Conservation (phyloP, 2,888 invertebrate species). For the Zonitis immaculata region DNA sequence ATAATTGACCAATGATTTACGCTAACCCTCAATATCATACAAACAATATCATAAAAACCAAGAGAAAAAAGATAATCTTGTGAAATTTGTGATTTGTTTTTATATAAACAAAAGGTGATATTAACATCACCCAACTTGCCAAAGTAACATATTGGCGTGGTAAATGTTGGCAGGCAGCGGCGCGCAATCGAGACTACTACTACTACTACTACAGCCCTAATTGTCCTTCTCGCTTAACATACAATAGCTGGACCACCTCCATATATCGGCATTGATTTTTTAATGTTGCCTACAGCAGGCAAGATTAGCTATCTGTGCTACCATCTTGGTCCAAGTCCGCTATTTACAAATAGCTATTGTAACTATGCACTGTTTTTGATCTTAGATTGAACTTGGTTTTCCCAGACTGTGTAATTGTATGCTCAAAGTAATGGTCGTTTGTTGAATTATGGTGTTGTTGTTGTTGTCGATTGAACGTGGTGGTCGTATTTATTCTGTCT, state of each 20-base stretch:
- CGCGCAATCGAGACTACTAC: conserved; percentile 9
- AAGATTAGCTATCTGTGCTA: conserved; percentile 44
- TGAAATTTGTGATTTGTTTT: conserved; percentile 5
- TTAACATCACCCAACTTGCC: conserved; percentile 15
- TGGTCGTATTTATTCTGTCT: conserved; percentile 30
- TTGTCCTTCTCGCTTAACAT: conserved; percentile 44
- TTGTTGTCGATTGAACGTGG: conserved; percentile 31
- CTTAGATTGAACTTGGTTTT: conserved; percentile 28
- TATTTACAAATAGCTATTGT: conserved; percentile 48
- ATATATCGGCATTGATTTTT: conserved; percentile 46
- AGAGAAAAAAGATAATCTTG: too few species aligned
- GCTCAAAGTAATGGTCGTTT: conserved; percentile 31
- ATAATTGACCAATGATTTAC: not conserved
- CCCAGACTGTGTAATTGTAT: conserved; percentile 39
- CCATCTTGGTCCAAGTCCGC: conserved; percentile 42
- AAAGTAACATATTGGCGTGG: conserved; percentile 29
- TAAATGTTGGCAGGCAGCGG: conserved; percentile 24
- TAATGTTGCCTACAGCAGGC: conserved; percentile 43
- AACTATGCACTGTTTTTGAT: conserved; percentile 29
- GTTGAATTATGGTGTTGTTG: conserved; percentile 33
- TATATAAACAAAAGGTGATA: conserved; percentile 4
- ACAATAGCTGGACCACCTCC: conserved; percentile 40
- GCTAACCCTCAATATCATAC: too few species aligned
- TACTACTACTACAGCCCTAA: conserved; percentile 35
- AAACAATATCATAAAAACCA: too few species aligned